Evolutionary conservation across 2,797 vertebrate species (phyloP).

Genomic region (Catamblyrhynchus diadema): DNA sequence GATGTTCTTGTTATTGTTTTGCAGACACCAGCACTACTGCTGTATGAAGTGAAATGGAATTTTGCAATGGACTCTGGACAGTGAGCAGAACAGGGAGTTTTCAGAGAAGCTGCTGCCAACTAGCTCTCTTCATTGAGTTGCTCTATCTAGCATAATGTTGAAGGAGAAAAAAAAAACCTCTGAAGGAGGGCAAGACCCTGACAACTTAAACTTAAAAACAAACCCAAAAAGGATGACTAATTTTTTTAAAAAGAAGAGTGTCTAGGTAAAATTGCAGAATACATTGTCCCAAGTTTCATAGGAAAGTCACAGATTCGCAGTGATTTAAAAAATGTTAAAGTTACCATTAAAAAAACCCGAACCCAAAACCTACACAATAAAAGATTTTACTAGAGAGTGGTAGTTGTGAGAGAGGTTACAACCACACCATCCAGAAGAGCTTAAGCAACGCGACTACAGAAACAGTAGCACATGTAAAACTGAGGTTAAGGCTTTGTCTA

Average conservation of each 20-base stretch:
- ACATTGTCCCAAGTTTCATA: background rate
- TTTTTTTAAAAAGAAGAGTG: background rate
- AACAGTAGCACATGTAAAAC: background rate
- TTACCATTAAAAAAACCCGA: background rate
- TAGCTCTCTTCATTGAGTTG: background rate
- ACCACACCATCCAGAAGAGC: background rate
- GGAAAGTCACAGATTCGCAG: background rate
- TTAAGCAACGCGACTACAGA: background rate
- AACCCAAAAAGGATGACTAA: fast-evolving
- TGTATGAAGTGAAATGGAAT: background rate
- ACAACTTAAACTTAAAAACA: background rate
- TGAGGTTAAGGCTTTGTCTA: background rate
- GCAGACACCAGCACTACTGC: background rate
- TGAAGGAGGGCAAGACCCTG: background rate
- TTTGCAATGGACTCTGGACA: conserved; percentile 28
- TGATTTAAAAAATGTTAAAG: background rate
- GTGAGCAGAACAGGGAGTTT: background rate
- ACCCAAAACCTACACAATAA: background rate
- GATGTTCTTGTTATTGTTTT: conserved; percentile 26
- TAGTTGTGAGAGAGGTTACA: background rate
- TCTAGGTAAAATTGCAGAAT: background rate
- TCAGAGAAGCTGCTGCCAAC: background rate
- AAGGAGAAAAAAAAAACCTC: background rate
- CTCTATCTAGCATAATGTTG: background rate
- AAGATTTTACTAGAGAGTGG: background rate